phyloP scores from a whole-genome alignment of 2,797 vertebrate species.

The Chelon auratus region DNA sequence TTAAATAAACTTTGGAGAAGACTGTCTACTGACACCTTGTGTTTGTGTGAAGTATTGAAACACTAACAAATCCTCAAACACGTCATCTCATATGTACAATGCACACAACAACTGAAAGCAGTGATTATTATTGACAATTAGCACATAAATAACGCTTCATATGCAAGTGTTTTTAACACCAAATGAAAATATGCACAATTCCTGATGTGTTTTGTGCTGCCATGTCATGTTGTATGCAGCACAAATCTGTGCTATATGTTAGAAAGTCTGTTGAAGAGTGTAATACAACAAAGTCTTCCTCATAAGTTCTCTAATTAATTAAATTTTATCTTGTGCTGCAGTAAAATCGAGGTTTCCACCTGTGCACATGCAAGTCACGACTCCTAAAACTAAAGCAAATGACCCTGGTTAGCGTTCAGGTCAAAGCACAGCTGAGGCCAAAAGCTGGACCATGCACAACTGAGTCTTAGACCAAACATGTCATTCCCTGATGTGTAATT shows the following conservation, averaged over 20 bases:
- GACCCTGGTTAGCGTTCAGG: too few relatives aligned
- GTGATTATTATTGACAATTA: neutral
- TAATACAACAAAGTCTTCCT: neutral
- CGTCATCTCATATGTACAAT: constrained; percentile 10
- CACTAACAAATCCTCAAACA: neutral
- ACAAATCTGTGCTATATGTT: constrained; percentile 13
- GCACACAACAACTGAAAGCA: neutral
- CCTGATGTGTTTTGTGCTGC: constrained; percentile 1
- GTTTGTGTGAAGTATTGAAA: constrained; percentile 46
- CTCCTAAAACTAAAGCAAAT: too few relatives aligned
- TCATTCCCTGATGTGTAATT: neutral
- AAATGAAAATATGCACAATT: constrained; percentile 24
- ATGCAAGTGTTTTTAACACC: constrained; percentile 9
- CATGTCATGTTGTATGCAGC: neutral
- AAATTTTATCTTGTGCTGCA: too few relatives aligned
- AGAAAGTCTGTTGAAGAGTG: neutral
- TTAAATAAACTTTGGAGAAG: constrained; percentile 32
- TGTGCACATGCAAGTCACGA: too few relatives aligned
- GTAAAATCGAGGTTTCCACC: too few relatives aligned
- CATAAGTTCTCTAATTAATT: neutral
- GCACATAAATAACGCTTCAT: constrained; percentile 46
- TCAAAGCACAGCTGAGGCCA: too few relatives aligned
- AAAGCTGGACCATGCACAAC: too few relatives aligned
- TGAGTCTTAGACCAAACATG: neutral
- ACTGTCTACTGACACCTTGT: constrained; percentile 63